Conservation (phyloP, 2,113 vertebrate genomes). For the Callaeas wilsoni region DNA sequence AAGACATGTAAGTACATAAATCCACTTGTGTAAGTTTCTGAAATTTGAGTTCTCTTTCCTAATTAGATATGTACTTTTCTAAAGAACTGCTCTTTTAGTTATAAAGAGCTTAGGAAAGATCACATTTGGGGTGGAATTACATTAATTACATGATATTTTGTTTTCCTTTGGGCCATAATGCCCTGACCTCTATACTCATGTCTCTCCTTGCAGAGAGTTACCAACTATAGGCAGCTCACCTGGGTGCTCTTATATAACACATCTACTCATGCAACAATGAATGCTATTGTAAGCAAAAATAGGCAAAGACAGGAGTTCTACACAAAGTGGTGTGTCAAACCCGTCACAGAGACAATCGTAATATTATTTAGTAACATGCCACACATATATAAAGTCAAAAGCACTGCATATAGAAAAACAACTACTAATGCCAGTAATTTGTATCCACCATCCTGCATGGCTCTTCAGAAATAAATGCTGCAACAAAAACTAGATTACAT, state of each 20-base stretch:
- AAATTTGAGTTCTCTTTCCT: not conserved
- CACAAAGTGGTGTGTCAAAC: not conserved
- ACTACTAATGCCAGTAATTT: not conserved
- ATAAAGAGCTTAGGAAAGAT: not conserved
- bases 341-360: not conserved
- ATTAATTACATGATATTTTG: not conserved
- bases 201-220: not conserved
- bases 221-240: not conserved
- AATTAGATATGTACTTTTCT: not conserved
- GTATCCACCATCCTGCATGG: not conserved
- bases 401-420: not conserved
- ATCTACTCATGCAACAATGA: not conserved
- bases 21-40: not conserved
- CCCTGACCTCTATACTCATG: not conserved
- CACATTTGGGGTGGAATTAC: not conserved
- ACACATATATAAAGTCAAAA: not conserved
- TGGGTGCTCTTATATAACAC: slow-evolving; percentile 17
- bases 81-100: not conserved
- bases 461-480: not conserved
- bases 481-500: slow-evolving; percentile 65
- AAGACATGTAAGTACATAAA: not conserved
- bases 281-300: not conserved
- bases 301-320: not conserved
- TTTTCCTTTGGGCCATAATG: not conserved
- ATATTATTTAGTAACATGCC: slow-evolving; percentile 12